Evolutionary conservation across 2,797 vertebrate species (phyloP).

Genomic region (Channa striata): DNA sequence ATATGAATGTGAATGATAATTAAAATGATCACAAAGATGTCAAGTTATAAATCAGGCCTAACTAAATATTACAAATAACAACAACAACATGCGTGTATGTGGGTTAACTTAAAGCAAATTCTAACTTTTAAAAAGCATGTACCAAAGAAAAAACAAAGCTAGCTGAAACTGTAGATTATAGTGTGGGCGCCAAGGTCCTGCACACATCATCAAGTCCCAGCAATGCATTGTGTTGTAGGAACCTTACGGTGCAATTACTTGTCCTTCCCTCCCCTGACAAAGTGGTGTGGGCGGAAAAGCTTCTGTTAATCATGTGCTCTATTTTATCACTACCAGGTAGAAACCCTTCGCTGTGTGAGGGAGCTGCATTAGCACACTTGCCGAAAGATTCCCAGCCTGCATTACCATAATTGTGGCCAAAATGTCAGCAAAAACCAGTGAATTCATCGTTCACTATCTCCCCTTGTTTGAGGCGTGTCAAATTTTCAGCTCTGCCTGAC

Average conservation of each 20-base stretch:
- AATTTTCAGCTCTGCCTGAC: conserved; percentile 47
- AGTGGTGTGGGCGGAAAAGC: conserved; percentile 77
- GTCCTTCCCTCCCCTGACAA: conserved; percentile 73
- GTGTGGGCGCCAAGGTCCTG: conserved; percentile 66
- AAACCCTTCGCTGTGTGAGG: conserved; percentile 53
- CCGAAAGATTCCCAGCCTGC: conserved; percentile 56
- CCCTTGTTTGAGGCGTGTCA: conserved; percentile 47
- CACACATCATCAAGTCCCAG: conserved; percentile 71
- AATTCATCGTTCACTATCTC: conserved; percentile 59
- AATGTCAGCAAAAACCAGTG: conserved; percentile 62
- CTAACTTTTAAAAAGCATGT: conserved; percentile 42
- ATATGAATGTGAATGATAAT: background rate
- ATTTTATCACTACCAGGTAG: conserved; percentile 78
- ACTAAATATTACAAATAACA: conserved; percentile 1
- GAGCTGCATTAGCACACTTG: conserved; percentile 72
- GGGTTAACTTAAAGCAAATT: conserved; percentile 35
- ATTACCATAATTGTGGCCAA: conserved; percentile 77
- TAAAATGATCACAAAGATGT: conserved; percentile 3
- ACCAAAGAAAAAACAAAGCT: background rate
- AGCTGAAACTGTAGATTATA: conserved; percentile 66
- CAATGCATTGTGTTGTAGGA: conserved; percentile 74
- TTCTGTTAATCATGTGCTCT: conserved; percentile 79
- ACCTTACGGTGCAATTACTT: conserved; percentile 78
- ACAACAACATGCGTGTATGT: conserved; percentile 2
- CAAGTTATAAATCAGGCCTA: background rate